Conservation (phyloP, 2,113 vertebrate species). For the Cygnus atratus region DNA sequence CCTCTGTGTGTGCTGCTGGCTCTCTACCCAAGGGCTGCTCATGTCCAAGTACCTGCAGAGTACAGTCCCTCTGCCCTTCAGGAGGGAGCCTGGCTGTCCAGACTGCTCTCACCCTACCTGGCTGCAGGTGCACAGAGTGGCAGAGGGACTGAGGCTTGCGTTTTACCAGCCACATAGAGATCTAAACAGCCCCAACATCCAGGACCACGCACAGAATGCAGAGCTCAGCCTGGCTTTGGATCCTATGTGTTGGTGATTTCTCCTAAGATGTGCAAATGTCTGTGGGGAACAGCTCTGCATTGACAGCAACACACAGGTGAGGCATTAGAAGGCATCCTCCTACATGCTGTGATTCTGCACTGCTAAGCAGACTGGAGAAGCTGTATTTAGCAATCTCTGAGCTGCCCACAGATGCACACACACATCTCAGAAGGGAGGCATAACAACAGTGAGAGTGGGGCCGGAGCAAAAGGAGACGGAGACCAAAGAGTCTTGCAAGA, state of each 20-base stretch:
- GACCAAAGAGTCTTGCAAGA: neutral
- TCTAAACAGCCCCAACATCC: neutral
- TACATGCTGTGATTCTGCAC: neutral
- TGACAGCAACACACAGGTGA: neutral
- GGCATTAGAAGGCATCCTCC: neutral
- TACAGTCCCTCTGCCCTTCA: neutral
- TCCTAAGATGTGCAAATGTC: neutral
- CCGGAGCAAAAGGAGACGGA: neutral
- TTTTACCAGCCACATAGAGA: neutral
- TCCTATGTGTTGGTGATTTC: neutral
- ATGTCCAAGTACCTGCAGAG: neutral
- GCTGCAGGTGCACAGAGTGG: neutral
- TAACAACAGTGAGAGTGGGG: too few relatives aligned
- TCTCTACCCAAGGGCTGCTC: neutral
- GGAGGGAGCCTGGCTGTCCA: neutral
- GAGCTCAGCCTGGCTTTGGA: neutral
- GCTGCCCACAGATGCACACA: neutral
- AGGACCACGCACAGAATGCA: neutral
- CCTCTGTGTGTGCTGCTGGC: neutral
- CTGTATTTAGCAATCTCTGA: neutral
- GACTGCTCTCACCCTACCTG: neutral
- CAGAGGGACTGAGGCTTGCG: neutral
- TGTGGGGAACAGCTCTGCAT: rapidly evolving
- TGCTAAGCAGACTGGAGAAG: neutral
- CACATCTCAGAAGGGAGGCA: neutral